These are phyloP conservation scores for Lysandra bellargus DNA, from an alignment of 2,888 invertebrate genomes.

Conservation along the genomic window DNA sequence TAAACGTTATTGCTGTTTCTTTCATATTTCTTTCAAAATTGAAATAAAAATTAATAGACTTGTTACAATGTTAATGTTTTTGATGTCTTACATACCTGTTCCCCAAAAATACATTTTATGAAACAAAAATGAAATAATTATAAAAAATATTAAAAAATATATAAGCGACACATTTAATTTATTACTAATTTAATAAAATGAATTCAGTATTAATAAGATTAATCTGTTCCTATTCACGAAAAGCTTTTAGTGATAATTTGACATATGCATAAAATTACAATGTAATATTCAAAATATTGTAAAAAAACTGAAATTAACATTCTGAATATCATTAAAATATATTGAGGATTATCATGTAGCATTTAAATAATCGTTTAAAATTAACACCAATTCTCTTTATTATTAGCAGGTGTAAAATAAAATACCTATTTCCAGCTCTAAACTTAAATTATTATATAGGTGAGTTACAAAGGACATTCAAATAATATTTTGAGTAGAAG, in stretches of 20 bases:
- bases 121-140: neutral
- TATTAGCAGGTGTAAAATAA: neutral
- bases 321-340: neutral
- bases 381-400: neutral
- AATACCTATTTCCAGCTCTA: neutral
- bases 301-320: neutral
- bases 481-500: too few species aligned
- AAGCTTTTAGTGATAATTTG: slow-evolving; percentile 4
- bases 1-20: neutral
- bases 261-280: neutral
- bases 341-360: neutral
- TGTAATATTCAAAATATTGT: neutral
- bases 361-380: slow-evolving; percentile 3
- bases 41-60: neutral
- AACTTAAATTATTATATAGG: neutral
- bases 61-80: slow-evolving; percentile 1
- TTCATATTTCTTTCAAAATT: slow-evolving; percentile 10
- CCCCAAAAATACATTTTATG: neutral
- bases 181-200: neutral
- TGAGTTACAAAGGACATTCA: too few species aligned
- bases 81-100: neutral
- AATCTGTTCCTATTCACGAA: neutral
- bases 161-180: neutral
- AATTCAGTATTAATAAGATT: neutral
- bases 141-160: neutral